Percentiles rank a stretch among this genome's conserved stretches.
Conservation (phyloP, 2,113 vertebrate genomes). For the Pan paniscus region DNA sequence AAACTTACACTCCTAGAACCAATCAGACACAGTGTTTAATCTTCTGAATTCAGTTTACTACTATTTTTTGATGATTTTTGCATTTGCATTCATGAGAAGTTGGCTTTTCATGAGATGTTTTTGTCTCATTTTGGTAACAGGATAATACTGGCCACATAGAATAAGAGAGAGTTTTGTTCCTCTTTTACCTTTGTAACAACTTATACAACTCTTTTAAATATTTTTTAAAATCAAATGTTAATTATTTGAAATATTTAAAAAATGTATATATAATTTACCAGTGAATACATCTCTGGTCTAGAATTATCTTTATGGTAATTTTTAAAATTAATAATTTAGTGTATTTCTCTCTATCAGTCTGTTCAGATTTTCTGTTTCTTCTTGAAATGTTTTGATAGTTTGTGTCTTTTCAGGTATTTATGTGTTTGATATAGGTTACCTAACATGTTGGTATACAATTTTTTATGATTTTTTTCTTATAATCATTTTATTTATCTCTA, state of each 20-base stretch:
- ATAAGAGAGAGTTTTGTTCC: neutral
- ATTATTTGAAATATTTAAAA: neutral
- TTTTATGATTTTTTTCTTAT: neutral
- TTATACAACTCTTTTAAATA: neutral
- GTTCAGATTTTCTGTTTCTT: neutral
- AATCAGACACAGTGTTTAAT: neutral
- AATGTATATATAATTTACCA: neutral
- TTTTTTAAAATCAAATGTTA: neutral
- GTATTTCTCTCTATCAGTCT: neutral
- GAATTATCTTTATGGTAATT: neutral
- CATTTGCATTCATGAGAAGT: neutral
- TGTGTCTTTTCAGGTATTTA: neutral
- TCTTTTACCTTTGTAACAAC: neutral
- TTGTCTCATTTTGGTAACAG: neutral
- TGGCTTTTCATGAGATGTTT: neutral
- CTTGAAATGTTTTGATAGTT: neutral
- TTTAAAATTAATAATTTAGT: neutral
- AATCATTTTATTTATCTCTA: neutral
- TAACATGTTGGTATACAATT: neutral
- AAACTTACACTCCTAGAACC: neutral
- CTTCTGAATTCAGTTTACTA: neutral
- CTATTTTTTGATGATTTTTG: neutral
- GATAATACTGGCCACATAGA: neutral
- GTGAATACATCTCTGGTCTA: neutral
- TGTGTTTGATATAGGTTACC: neutral